Evolutionary conservation across 2,113 vertebrate genomes (phyloP).

Genomic region (Acrocephalus arundinaceus): DNA sequence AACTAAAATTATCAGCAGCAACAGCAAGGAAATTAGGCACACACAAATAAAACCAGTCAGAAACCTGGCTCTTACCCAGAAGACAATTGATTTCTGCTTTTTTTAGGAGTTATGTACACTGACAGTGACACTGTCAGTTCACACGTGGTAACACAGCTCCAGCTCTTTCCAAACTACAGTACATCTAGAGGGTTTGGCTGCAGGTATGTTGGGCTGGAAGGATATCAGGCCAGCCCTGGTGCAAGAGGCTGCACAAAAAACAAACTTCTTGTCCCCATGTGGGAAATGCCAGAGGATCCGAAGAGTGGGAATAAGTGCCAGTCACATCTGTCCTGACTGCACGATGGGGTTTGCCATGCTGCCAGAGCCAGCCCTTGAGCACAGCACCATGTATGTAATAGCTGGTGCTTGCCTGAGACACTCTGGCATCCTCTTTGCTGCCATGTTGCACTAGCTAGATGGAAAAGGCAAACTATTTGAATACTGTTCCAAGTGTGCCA

Average conservation of each 20-base stretch:
- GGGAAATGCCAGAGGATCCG: background rate
- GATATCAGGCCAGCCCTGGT: background rate
- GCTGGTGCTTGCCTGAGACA: background rate
- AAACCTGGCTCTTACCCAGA: background rate
- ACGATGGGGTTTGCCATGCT: accelerated
- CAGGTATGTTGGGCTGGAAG: background rate
- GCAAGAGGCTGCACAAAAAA: background rate
- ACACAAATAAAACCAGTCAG: background rate
- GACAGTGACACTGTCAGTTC: background rate
- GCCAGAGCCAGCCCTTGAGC: background rate
- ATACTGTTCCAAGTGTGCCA: background rate
- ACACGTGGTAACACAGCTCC: background rate
- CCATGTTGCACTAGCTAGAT: background rate
- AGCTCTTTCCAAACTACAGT: background rate
- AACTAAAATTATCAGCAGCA: background rate
- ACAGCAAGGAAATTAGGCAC: background rate
- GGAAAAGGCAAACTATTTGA: background rate
- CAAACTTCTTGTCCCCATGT: accelerated
- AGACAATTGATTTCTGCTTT: background rate
- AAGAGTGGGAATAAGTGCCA: accelerated
- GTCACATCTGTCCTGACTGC: accelerated
- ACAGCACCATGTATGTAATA: accelerated
- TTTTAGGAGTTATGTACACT: background rate
- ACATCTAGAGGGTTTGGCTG: background rate
- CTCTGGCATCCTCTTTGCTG: background rate